These are phyloP conservation scores for Anniella stebbinsi DNA, from an alignment of 2,797 vertebrate species.

Conservation along the genomic window DNA sequence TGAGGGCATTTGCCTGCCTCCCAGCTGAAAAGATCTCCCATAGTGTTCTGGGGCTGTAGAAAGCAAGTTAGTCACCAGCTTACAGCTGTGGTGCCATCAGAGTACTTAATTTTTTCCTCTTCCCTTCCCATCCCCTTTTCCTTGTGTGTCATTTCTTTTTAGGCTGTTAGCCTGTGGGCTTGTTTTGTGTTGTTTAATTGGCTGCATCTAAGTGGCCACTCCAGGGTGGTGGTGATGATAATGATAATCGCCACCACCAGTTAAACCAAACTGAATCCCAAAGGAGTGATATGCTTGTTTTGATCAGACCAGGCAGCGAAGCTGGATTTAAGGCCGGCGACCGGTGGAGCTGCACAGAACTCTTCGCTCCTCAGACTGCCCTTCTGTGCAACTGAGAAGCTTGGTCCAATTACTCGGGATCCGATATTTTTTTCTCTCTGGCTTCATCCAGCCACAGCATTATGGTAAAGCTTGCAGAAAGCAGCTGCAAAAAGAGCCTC, in stretches of 20 bases:
- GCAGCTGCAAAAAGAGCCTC: not conserved
- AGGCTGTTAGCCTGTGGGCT: too few relatives aligned
- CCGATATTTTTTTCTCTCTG: not conserved
- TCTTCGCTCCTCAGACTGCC: not conserved
- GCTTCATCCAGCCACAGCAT: not conserved
- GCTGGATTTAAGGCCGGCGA: not conserved
- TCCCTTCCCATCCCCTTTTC: too few relatives aligned
- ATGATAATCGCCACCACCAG: not conserved
- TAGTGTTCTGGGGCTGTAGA: not conserved
- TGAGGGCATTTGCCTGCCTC: not conserved
- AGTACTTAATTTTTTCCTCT: too few relatives aligned
- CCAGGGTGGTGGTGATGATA: not conserved
- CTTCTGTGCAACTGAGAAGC: not conserved
- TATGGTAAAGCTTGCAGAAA: not conserved
- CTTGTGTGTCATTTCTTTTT: too few relatives aligned
- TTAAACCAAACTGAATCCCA: not conserved
- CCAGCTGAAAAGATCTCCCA: not conserved
- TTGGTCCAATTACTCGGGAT: not conserved
- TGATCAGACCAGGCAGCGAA: not conserved
- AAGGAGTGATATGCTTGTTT: not conserved
- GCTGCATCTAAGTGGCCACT: not conserved
- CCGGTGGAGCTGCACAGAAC: not conserved
- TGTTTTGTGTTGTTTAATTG: too few relatives aligned
- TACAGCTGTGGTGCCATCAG: not conserved
- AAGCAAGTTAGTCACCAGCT: not conserved